These are phyloP conservation scores for Pitangus sulphuratus DNA, from an alignment of 2,797 vertebrate species.

Conservation along the genomic window DNA sequence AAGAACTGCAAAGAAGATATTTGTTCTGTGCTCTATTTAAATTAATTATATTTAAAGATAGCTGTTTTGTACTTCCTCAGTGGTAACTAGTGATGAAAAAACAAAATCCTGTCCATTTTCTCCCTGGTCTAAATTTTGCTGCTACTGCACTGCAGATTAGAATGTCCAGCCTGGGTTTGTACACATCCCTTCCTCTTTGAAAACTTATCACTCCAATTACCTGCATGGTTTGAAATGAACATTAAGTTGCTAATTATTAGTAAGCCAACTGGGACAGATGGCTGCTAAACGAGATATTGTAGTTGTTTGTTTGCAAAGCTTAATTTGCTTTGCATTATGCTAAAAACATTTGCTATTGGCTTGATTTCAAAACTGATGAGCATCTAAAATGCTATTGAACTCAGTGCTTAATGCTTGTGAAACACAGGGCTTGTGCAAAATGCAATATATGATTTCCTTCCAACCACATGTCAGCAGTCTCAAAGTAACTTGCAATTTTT, in stretches of 20 bases:
- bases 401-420: neutral
- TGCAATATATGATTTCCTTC: neutral
- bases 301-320: conserved; percentile 18
- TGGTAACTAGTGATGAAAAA: neutral
- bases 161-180: neutral
- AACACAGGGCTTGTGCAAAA: neutral
- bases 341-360: conserved; percentile 17
- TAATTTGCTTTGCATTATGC: conserved; percentile 21
- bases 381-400: neutral
- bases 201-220: neutral
- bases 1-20: neutral
- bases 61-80: neutral
- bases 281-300: neutral
- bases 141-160: neutral
- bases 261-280: neutral
- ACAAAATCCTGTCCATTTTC: neutral
- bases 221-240: conserved; percentile 2
- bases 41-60: neutral
- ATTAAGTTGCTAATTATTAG: conserved; percentile 1
- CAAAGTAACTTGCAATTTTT: neutral
- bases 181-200: neutral
- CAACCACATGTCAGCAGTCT: neutral
- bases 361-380: neutral
- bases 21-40: neutral
- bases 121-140: neutral